A percentile compares a stretch with the other conserved stretches of the same genome.
Evolutionary conservation across 2,113 vertebrate genomes (phyloP).

Genomic region (Carollia perspicillata): DNA sequence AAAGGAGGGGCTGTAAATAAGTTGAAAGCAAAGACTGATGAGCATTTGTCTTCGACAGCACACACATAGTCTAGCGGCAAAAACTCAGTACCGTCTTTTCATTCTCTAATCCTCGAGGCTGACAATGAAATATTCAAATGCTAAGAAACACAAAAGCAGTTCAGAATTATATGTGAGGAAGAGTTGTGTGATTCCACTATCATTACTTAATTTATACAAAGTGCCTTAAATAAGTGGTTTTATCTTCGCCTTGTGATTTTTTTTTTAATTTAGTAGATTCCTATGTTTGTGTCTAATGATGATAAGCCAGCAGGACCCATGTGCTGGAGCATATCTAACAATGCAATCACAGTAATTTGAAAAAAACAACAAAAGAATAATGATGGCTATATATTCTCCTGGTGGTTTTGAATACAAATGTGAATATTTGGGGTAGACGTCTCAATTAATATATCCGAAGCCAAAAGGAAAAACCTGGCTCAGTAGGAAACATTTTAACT

Average conservation of each 20-base stretch:
- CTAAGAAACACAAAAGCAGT: conserved; percentile 58
- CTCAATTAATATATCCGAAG: conserved; percentile 57
- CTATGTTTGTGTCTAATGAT: conserved; percentile 50
- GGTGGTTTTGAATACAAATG: conserved; percentile 62
- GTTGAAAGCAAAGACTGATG: conserved; percentile 60
- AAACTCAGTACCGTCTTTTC: conserved; percentile 43
- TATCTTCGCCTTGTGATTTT: conserved; percentile 57
- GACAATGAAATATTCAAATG: conserved; percentile 67
- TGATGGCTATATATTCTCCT: background rate
- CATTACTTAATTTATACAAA: conserved; percentile 70
- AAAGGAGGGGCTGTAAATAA: conserved; percentile 38
- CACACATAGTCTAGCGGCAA: conserved; percentile 38
- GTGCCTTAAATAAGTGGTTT: conserved; percentile 62
- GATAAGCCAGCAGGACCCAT: background rate
- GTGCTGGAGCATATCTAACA: conserved; percentile 34
- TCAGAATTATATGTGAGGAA: conserved; percentile 38
- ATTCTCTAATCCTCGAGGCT: conserved; percentile 37
- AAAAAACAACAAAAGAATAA: conserved; percentile 60
- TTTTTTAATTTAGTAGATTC: conserved; percentile 50
- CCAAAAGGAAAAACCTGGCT: conserved; percentile 11
- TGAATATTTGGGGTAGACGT: conserved; percentile 39
- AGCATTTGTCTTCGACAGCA: conserved; percentile 55
- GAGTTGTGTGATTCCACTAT: conserved; percentile 53
- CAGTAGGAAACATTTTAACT: conserved; percentile 45
- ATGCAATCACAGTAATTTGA: conserved; percentile 50